These are phyloP conservation scores for Holotrichia oblita DNA, from an alignment of 1,140 invertebrate species.

Conservation along the genomic window DNA sequence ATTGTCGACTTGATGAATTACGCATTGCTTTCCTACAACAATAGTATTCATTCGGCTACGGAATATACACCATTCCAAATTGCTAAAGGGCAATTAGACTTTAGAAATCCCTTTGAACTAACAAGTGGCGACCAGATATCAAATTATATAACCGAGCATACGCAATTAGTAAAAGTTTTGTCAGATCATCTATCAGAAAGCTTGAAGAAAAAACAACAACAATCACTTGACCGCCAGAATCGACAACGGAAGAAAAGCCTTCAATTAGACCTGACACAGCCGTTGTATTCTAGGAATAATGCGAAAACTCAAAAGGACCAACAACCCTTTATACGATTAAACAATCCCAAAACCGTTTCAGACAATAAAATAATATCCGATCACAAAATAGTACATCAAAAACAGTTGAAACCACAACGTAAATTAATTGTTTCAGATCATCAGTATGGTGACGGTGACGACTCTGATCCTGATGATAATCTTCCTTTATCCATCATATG, in stretches of 20 bases:
- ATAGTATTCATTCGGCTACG: not conserved
- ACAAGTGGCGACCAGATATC: not conserved
- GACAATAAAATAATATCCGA: not conserved
- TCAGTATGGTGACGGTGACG: not conserved
- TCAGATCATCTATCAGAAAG: not conserved
- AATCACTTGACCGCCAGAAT: not conserved
- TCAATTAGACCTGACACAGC: not conserved
- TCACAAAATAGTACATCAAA: not conserved
- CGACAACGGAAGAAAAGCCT: not conserved
- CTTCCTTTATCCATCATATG: not conserved
- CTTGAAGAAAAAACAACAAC: not conserved
- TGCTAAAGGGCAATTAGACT: conserved; percentile 16
- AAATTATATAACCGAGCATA: not conserved
- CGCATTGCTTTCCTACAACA: conserved; percentile 34
- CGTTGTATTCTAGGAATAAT: not conserved
- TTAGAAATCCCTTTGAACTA: not conserved
- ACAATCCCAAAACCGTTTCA: not conserved
- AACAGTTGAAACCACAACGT: not conserved
- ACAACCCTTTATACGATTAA: not conserved
- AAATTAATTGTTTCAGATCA: not conserved
- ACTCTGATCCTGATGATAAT: conserved; percentile 28
- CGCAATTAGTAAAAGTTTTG: not conserved
- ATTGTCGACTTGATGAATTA: conserved; percentile 7
- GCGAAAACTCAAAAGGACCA: not conserved
- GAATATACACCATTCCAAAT: conserved; percentile 32